Base-by-base conservation (phyloP, 2,888 invertebrate genomes). In the Oscheius sp. region DNA sequence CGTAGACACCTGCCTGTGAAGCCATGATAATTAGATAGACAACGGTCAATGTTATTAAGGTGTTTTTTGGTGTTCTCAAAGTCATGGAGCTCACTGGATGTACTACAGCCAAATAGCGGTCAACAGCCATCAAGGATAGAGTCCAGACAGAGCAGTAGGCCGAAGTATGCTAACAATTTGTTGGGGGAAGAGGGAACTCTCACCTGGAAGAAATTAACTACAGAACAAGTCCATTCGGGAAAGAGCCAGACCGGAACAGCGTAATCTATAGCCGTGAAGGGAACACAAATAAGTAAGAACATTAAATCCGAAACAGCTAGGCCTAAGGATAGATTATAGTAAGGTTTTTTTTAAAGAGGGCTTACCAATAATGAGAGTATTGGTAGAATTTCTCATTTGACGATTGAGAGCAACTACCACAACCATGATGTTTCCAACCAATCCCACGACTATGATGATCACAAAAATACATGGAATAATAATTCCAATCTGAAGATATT, bases 141-240 rank as follows among this genome's bases (percentile, higher is more conserved):
- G 95, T 95, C 88, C 95, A 95, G 4, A 95, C 94, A 82, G 94
- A 94, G 67, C 93, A 93, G 86, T 94, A 95, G 31, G 94, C 95
- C 27, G 94, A 94, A 42, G 94, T 94, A 70, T 93, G 93, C 84
- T 86, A 65, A 58, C 68, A 25, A 34, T 1, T 31, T 58, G 31
- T 37, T 70, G 31, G n/a, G n/a, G n/a, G n/a, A n/a, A n/a, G n/a
- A n/a, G n/a, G n/a, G n/a, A n/a, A n/a, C n/a, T n/a, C n/a, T n/a
- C 33, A 84, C 84, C 70, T 85, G 86, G 86, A 94, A 91, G 87
- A 95, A 95, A 87, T 95, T 94, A 12, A 94, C 93, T 25, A 92
- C 91, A 88, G 93, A 93, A 89, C 95, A 95, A 92, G 93, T 93
- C 87, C 91, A 89, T 84, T 92, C 91, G 10, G 95, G 95, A 85